Evolutionary conservation across 2,797 vertebrate genomes (phyloP).

Genomic region (Hafferia zeledoni): DNA sequence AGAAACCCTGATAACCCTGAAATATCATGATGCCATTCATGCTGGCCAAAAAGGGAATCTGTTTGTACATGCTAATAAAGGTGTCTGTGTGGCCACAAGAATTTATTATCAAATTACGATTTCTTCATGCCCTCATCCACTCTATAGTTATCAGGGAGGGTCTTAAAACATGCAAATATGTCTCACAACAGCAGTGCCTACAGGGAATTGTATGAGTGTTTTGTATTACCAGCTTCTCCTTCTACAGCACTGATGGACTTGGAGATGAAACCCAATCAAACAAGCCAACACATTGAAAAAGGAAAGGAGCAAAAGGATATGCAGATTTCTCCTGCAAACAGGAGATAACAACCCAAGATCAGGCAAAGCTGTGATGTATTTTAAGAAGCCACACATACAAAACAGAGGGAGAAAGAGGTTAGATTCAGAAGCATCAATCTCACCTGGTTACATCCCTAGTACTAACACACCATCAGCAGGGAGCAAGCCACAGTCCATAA

Average conservation of each 20-base stretch:
- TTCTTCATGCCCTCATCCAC: background rate
- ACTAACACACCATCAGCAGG: background rate
- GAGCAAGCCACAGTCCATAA: rapidly evolving
- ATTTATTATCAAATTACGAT: background rate
- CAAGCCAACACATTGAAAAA: background rate
- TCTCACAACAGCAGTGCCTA: background rate
- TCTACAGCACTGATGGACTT: background rate
- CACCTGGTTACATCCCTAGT: background rate
- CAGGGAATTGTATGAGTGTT: background rate
- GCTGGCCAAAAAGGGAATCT: background rate
- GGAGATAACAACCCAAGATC: background rate
- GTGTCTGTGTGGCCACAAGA: background rate
- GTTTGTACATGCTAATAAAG: background rate
- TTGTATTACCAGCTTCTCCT: background rate
- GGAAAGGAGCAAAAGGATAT: background rate
- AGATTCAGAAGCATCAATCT: background rate
- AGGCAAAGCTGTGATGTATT: background rate
- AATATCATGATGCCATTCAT: background rate
- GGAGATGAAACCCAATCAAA: background rate
- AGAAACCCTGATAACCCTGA: background rate
- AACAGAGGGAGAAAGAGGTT: background rate
- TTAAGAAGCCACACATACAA: background rate
- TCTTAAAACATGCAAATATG: background rate
- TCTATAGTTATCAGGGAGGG: background rate
- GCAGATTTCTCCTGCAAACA: rapidly evolving